Evolutionary conservation across 2,797 vertebrate species (phyloP).

Genomic region (Tokudaia muenninki): DNA sequence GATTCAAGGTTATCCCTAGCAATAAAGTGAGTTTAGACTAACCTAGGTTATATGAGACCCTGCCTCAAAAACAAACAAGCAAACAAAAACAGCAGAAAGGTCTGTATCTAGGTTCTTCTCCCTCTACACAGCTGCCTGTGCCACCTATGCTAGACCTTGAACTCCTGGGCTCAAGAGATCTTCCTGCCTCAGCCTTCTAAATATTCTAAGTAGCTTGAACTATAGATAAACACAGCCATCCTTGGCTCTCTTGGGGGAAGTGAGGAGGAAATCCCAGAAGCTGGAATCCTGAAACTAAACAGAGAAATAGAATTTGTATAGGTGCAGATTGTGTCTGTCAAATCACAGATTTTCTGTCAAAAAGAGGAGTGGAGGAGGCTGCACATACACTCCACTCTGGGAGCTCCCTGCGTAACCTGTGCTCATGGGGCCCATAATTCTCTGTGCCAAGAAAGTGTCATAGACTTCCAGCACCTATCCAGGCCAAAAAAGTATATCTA

Average conservation of each 20-base stretch:
- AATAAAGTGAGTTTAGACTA: neutral
- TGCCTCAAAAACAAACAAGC: neutral
- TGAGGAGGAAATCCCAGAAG: constrained; percentile 2
- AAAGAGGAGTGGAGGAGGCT: neutral
- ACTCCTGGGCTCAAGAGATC: neutral
- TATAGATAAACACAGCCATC: neutral
- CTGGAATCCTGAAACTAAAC: constrained; percentile 29
- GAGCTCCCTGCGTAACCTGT: neutral
- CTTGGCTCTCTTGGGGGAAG: neutral
- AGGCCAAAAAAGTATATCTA: neutral
- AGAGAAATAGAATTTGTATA: constrained; percentile 7
- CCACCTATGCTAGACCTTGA: neutral
- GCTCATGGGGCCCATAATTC: neutral
- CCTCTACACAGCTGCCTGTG: neutral
- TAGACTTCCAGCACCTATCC: neutral
- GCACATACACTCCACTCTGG: neutral
- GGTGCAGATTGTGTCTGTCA: neutral
- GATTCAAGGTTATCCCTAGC: neutral
- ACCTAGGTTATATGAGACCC: neutral
- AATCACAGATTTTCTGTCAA: neutral
- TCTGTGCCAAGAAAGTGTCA: neutral
- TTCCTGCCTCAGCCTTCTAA: neutral
- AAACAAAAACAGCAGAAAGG: neutral
- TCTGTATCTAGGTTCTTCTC: neutral
- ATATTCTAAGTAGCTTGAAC: neutral